Evolutionary conservation across 1,140 invertebrate genomes (phyloP).

Genomic region (Helicoverpa armigera): DNA sequence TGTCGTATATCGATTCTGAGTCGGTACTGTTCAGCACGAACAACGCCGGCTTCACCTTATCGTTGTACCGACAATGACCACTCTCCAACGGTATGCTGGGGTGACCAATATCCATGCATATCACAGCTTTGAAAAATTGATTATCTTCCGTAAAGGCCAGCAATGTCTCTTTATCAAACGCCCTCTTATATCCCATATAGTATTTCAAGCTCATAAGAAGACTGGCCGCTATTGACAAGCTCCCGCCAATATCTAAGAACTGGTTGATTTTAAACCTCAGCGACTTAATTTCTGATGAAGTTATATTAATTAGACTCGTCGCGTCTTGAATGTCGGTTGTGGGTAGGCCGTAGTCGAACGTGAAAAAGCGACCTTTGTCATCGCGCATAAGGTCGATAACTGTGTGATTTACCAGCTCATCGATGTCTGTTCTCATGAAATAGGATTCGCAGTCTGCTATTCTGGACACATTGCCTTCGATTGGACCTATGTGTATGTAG

Average conservation of each 20-base stretch:
- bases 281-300: conserved; percentile 87
- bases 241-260: conserved; percentile 91
- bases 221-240: conserved; percentile 88
- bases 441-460: conserved; percentile 76
- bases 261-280: conserved; percentile 89
- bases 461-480: conserved; percentile 62
- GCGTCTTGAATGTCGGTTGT: conserved; percentile 87
- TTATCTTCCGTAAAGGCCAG: conserved; percentile 79
- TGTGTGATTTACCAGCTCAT: conserved; percentile 79
- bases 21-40: conserved; percentile 87
- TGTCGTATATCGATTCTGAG: conserved; percentile 86
- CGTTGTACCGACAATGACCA: conserved; percentile 87
- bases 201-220: conserved; percentile 87
- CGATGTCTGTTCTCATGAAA: conserved; percentile 60
- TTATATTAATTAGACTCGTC: conserved; percentile 89
- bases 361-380: conserved; percentile 90
- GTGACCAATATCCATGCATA: conserved; percentile 87
- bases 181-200: conserved; percentile 85
- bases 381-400: conserved; percentile 88
- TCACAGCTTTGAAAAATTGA: conserved; percentile 84
- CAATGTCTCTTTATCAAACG: conserved; percentile 66
- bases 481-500: conserved; percentile 83
- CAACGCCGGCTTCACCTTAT: conserved; percentile 82
- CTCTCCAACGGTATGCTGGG: conserved; percentile 86
- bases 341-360: conserved; percentile 90